Base-by-base conservation (phyloP, 2,888 invertebrate species). In the Pseudococcus viburni region DNA sequence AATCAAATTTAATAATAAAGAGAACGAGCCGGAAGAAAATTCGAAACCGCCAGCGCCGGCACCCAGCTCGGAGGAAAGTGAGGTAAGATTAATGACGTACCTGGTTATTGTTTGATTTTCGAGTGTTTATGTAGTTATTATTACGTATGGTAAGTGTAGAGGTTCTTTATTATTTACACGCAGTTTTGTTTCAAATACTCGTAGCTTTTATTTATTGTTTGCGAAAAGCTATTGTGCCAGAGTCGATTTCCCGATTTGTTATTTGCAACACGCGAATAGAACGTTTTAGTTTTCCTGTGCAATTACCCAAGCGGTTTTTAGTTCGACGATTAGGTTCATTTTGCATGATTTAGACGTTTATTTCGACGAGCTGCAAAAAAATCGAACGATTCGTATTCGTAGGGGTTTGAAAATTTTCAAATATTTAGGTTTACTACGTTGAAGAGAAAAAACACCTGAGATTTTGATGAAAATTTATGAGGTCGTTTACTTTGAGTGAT, bases 1-100 rank as follows among this genome's bases (percentile, higher is more conserved):
- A 88, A 88, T 90, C n/a, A 86, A 89, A 88, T 73, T 84, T 9
- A 84, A 42, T 64, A 84, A 88, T 88, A 88, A 84, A 48, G 84
- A 88, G 48, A 84, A 88, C 26, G 88, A 88, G 46, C 48, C 42
- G 8, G 88, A 88, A 15, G 84, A 84, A 64, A 84, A 84, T 84
- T 51, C 55, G 3, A 64, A 84, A 80, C 22, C 48, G 19, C 26
- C 86, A 4, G 46, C 48, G 11, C 26, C 86, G 3, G 46, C 26
- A 5, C 46, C 26, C n/a, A 83, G 55, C 11, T 59, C 83, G 12
- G 83, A 88, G n/a, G 88, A 84, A 22, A 39, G 68, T 19, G 88
- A 84, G 88, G 84, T 84, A 84, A 59, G 64, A 46, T 85, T 51
- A 51, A 85, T 85, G 39, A 51, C 48, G 83, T 83, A 22, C 9